Conservation (phyloP, 2,797 vertebrate genomes). For the Morus bassanus region DNA sequence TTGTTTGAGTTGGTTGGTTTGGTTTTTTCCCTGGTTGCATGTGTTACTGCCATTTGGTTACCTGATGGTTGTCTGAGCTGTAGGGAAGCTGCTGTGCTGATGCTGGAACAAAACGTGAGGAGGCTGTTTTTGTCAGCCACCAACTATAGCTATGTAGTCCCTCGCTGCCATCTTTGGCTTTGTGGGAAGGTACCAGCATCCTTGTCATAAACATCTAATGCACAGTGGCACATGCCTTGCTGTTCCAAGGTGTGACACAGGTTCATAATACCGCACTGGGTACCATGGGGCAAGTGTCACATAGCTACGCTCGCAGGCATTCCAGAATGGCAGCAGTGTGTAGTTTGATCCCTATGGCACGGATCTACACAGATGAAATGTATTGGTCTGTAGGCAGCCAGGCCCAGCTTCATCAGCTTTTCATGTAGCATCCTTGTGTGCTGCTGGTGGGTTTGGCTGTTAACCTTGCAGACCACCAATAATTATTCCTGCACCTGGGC, state of each 20-base stretch:
- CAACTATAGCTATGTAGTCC: background rate
- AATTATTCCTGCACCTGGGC: background rate
- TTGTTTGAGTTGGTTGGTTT: background rate
- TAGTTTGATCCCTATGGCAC: background rate
- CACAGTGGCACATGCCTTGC: background rate
- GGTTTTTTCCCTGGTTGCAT: background rate
- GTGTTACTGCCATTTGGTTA: background rate
- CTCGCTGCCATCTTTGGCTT: background rate
- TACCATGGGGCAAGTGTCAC: background rate
- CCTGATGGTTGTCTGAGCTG: background rate
- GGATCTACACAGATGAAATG: background rate
- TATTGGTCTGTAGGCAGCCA: background rate
- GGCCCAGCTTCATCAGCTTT: background rate
- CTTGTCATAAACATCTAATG: no score
- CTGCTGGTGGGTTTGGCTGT: background rate
- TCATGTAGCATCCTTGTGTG: background rate
- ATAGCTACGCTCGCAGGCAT: background rate
- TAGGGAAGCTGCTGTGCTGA: background rate
- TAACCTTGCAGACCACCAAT: background rate
- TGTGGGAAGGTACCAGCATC: background rate
- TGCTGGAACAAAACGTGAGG: background rate
- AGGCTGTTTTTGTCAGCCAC: background rate
- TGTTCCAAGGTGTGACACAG: background rate
- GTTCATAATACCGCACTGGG: background rate
- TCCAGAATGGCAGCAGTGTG: background rate